These are phyloP conservation scores for Cephus pulcher DNA, from an alignment of 2,888 invertebrate genomes.

Conservation along the genomic window DNA sequence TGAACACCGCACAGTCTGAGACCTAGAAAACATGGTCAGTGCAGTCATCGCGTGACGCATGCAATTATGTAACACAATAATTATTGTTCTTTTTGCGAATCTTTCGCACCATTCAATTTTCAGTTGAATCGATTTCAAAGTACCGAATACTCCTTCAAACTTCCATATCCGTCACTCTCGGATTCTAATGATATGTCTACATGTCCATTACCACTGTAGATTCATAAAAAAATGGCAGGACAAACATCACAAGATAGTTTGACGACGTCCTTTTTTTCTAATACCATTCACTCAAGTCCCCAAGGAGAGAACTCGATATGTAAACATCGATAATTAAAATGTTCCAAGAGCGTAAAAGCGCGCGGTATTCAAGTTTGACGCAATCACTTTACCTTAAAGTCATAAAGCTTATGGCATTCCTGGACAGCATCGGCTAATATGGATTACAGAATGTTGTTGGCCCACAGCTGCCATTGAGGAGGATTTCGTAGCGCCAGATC, in stretches of 20 bases:
- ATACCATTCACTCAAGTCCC: not conserved
- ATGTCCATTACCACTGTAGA: not conserved
- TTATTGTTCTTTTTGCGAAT: conserved; percentile 28
- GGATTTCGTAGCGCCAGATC: not conserved
- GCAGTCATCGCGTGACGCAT: conserved; percentile 40
- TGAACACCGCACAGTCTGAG: conserved; percentile 20
- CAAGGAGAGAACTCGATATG: not conserved
- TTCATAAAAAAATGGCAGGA: not conserved
- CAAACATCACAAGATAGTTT: not conserved
- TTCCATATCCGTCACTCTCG: not conserved
- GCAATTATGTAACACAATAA: conserved; percentile 40
- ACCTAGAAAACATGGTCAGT: conserved; percentile 29
- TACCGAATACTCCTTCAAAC: not conserved
- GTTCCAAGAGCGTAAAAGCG: not conserved
- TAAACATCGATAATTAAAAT: not conserved
- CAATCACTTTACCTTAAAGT: not conserved
- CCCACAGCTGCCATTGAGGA: not conserved
- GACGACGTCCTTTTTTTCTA: not conserved
- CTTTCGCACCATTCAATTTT: not conserved
- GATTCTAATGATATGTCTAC: not conserved
- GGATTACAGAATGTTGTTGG: not conserved
- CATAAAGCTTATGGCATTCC: not conserved
- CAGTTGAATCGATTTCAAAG: not conserved
- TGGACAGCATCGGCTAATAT: not conserved
- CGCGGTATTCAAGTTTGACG: not conserved